phyloP scores from a whole-genome alignment of 2,113 vertebrate species.

The Alligator sinensis region DNA sequence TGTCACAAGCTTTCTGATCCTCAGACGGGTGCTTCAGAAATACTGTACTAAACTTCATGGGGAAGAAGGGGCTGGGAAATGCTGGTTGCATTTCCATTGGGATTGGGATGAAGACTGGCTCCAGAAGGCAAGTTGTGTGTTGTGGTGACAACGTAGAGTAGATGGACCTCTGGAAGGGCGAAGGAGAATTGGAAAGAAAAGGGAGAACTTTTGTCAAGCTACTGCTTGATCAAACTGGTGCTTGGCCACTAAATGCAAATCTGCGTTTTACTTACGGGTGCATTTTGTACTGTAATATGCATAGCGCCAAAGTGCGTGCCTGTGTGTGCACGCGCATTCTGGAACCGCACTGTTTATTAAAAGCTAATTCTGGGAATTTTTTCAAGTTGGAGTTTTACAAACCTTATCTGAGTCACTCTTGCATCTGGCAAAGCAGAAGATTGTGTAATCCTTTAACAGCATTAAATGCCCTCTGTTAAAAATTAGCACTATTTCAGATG shows the following conservation, averaged over 20 bases:
- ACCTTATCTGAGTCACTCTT: not conserved
- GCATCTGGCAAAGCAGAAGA: not conserved
- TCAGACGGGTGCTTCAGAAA: accelerated
- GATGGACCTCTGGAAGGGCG: not conserved
- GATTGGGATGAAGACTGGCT: too few species aligned
- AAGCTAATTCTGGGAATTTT: accelerated
- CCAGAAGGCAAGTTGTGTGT: not conserved
- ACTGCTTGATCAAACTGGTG: accelerated
- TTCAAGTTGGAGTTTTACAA: not conserved
- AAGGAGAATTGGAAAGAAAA: not conserved
- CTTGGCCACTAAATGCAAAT: not conserved
- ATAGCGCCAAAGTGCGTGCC: accelerated
- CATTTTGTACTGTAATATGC: not conserved
- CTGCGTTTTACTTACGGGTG: not conserved
- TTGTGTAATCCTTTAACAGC: accelerated
- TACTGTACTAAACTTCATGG: accelerated
- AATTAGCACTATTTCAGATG: accelerated
- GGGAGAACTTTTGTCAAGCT: not conserved
- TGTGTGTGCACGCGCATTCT: not conserved
- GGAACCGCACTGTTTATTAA: accelerated
- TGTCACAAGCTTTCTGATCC: not conserved
- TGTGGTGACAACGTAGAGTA: not conserved
- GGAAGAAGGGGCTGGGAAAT: not conserved
- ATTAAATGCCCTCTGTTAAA: not conserved
- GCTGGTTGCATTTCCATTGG: accelerated